These are phyloP conservation scores for Conchocele bisecta DNA, from an alignment of 2,888 invertebrate species.

Conservation along the genomic window DNA sequence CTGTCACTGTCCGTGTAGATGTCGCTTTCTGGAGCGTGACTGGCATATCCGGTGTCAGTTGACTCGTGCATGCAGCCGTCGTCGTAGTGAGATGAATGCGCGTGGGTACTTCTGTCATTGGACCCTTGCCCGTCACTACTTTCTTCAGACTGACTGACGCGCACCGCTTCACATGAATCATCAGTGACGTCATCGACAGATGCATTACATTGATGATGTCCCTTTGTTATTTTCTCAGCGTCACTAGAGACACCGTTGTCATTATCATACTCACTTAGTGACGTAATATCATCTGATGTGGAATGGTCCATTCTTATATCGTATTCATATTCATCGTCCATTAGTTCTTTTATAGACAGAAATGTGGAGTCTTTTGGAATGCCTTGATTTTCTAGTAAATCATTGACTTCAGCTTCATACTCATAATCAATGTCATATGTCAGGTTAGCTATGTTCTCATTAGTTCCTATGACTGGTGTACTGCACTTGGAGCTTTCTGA, in stretches of 20 bases:
- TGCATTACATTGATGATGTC: too few relatives aligned
- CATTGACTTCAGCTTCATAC: slow-evolving; percentile 67
- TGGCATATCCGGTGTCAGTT: slow-evolving; percentile 76
- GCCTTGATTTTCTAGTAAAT: slow-evolving; percentile 62
- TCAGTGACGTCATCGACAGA: slow-evolving; percentile 1
- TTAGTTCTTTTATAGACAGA: slow-evolving; percentile 60
- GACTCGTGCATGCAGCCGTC: slow-evolving; percentile 71
- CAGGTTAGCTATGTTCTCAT: slow-evolving; percentile 36
- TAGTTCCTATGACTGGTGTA: slow-evolving; percentile 32
- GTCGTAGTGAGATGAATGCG: slow-evolving; percentile 24
- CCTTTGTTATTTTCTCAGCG: too few relatives aligned
- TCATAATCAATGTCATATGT: slow-evolving; percentile 67
- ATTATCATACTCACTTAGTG: background rate
- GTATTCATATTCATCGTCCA: slow-evolving; percentile 34
- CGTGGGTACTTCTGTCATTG: background rate
- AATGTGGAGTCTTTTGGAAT: slow-evolving; percentile 50
- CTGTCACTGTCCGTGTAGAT: slow-evolving; percentile 31
- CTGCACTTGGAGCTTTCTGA: slow-evolving; percentile 32
- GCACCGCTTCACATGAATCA: slow-evolving; percentile 1
- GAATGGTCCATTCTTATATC: background rate
- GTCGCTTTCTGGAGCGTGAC: slow-evolving; percentile 68
- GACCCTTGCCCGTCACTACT: background rate
- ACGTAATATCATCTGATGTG: background rate
- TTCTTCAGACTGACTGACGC: background rate
- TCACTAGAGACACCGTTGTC: background rate